These are phyloP conservation scores for Timandra comae DNA, from an alignment of 2,888 invertebrate genomes.

Conservation along the genomic window DNA sequence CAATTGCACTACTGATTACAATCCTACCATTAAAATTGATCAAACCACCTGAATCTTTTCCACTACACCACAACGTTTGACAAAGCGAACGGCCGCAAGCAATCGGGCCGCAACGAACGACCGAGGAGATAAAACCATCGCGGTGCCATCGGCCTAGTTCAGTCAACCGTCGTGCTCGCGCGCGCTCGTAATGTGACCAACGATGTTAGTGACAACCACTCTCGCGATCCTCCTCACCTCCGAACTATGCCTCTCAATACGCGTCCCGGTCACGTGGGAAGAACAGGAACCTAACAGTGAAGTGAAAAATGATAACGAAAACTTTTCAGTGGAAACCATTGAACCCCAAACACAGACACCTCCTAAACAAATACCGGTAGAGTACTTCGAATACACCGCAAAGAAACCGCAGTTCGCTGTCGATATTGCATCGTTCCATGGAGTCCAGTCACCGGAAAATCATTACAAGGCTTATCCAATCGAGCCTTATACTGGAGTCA, in stretches of 20 bases:
- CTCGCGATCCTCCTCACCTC: conserved; percentile 46
- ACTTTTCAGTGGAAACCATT: conserved; percentile 31
- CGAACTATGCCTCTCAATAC: conserved; percentile 52
- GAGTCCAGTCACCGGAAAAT: conserved; percentile 50
- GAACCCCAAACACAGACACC: conserved; percentile 16
- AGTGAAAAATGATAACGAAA: conserved; percentile 35
- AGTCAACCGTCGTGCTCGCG: conserved; percentile 53
- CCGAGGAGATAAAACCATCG: conserved; percentile 72
- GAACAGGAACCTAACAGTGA: conserved; percentile 48
- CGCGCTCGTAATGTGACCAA: conserved; percentile 63
- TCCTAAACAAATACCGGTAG: conserved; percentile 35
- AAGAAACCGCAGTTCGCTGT: conserved; percentile 61
- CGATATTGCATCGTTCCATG: conserved; percentile 57
- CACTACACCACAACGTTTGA: conserved; percentile 33
- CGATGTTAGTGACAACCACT: conserved; percentile 50
- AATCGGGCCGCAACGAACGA: conserved; percentile 63
- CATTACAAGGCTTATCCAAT: conserved; percentile 53
- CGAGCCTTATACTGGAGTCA: conserved; percentile 41
- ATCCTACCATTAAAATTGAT: too few relatives aligned
- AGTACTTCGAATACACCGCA: conserved; percentile 61
- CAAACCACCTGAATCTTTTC: too few relatives aligned
- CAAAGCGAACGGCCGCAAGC: conserved; percentile 57
- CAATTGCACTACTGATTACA: too few relatives aligned
- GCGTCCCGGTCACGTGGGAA: conserved; percentile 57
- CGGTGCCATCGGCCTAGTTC: conserved; percentile 50